Percentiles rank a stretch among this genome's conserved stretches.
Evolutionary conservation across 2,113 vertebrate genomes (phyloP).

Genomic region (Sander vitreus): DNA sequence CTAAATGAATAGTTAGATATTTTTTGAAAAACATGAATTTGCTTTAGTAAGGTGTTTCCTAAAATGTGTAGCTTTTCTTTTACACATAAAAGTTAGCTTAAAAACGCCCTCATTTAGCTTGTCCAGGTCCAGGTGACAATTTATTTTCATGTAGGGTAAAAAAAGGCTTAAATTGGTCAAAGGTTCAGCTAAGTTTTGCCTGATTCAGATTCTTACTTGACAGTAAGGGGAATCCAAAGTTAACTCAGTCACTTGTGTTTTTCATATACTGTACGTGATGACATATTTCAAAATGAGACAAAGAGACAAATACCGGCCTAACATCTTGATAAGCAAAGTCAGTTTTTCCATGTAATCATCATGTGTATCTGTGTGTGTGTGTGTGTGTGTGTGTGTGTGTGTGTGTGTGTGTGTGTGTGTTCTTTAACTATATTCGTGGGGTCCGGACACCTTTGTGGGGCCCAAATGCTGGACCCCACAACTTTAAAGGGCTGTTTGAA

Average conservation of each 20-base stretch:
- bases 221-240: neutral
- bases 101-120: neutral
- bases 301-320: neutral
- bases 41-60: neutral
- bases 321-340: neutral
- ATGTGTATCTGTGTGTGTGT: neutral
- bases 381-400: neutral
- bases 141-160: neutral
- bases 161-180: neutral
- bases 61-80: neutral
- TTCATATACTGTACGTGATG: neutral
- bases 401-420: too few species aligned
- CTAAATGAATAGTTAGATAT: neutral
- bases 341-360: neutral
- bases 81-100: neutral
- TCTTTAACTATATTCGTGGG: too few species aligned
- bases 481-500: too few species aligned
- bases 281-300: neutral
- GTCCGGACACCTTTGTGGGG: too few species aligned
- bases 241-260: neutral
- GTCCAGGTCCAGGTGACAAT: neutral
- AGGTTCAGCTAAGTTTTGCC: neutral
- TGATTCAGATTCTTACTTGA: neutral
- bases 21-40: neutral
- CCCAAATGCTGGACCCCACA: too few species aligned